Evolutionary conservation across 2,797 vertebrate species (phyloP).

Genomic region (Crocidura indochinensis): DNA sequence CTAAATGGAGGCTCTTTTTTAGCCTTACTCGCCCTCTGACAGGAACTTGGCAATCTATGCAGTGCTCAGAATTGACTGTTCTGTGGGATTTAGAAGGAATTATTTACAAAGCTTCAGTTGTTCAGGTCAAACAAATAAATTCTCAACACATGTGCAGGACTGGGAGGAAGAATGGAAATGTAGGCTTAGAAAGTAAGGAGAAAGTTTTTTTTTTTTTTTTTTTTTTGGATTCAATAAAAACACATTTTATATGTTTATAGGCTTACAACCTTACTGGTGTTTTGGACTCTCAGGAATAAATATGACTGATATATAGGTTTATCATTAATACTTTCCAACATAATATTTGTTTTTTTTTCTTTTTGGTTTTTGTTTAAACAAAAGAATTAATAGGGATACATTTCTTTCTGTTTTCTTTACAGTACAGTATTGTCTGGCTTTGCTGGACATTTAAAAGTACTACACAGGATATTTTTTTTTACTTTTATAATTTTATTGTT

Average conservation of each 20-base stretch:
- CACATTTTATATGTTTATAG: background rate
- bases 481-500: background rate
- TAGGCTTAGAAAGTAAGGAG: background rate
- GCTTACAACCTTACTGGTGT: background rate
- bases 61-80: slow-evolving; percentile 52
- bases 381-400: background rate
- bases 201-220: slow-evolving; percentile 26
- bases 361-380: background rate
- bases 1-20: slow-evolving; percentile 64
- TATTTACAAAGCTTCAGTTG: slow-evolving; percentile 72
- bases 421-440: background rate
- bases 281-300: slow-evolving; percentile 26
- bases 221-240: slow-evolving; percentile 9
- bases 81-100: slow-evolving; percentile 27
- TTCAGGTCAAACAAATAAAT: slow-evolving; percentile 65
- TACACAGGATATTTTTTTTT: background rate
- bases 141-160: background rate
- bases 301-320: background rate
- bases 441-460: slow-evolving; percentile 7
- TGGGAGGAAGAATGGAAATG: background rate
- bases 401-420: background rate
- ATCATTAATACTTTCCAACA: slow-evolving; percentile 36
- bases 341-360: background rate
- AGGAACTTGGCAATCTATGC: slow-evolving; percentile 68
- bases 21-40: slow-evolving; percentile 34